Percentiles rank a stretch among this genome's conserved stretches.
Evolutionary conservation across 2,113 vertebrate genomes (phyloP).

Genomic region (Nanorana parkeri): DNA sequence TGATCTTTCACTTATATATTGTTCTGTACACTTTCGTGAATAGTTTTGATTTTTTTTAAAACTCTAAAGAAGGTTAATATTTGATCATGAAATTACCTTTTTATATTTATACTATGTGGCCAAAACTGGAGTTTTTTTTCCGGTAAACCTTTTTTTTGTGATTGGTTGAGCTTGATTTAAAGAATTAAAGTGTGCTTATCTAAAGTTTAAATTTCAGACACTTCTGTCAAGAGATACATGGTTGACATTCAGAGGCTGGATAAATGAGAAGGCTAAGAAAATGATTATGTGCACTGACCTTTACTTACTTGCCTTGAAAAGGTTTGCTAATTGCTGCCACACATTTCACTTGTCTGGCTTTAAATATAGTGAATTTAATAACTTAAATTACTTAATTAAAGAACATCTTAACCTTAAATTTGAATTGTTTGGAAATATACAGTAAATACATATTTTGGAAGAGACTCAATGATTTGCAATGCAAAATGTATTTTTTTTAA

Average conservation of each 20-base stretch:
- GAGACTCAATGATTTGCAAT: no score
- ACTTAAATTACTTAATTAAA: background rate
- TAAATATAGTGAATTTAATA: background rate
- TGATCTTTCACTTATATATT: no score
- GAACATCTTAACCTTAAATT: background rate
- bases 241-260: slow-evolving; percentile 15
- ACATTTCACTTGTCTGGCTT: slow-evolving; percentile 26
- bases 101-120: no score
- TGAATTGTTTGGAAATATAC: no score
- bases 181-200: background rate
- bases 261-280: background rate
- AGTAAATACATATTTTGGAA: no score
- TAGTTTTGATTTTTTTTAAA: no score
- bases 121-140: no score
- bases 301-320: slow-evolving; percentile 2
- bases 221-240: slow-evolving; percentile 14
- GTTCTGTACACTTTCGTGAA: no score
- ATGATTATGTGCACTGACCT: slow-evolving; percentile 19
- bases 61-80: no score
- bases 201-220: background rate
- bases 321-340: slow-evolving; percentile 21
- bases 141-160: background rate
- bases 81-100: no score
- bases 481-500: no score
- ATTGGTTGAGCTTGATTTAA: background rate